A percentile compares a stretch with the other conserved stretches of the same genome.
Evolutionary conservation across 2,113 vertebrate genomes (phyloP).

Genomic region (Malurus melanocephalus): DNA sequence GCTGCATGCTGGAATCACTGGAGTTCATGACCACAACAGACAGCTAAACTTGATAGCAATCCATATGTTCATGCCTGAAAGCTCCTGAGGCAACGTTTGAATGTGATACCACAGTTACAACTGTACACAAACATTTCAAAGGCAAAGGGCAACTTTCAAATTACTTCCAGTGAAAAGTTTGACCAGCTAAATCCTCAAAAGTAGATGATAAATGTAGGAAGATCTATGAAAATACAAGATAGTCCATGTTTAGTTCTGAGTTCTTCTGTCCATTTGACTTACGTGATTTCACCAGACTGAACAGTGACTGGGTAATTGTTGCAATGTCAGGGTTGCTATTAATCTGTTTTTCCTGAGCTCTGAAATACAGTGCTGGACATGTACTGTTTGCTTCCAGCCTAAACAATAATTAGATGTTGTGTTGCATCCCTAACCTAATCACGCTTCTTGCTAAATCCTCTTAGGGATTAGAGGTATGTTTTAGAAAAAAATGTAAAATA

Average conservation of each 20-base stretch:
- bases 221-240: neutral
- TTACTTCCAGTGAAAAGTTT: neutral
- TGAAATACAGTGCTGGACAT: neutral
- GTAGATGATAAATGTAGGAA: neutral
- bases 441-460: neutral
- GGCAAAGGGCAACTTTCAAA: neutral
- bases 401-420: neutral
- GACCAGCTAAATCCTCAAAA: neutral
- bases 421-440: neutral
- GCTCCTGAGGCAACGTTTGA: neutral
- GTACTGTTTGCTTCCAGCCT: neutral
- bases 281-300: neutral
- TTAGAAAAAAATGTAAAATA: neutral
- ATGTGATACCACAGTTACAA: neutral
- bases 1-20: neutral
- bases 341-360: neutral
- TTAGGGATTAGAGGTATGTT: neutral
- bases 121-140: neutral
- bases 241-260: neutral
- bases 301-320: neutral
- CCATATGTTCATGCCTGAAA: neutral
- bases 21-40: neutral
- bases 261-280: neutral
- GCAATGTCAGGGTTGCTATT: neutral
- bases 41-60: neutral